Evolutionary conservation across 2,797 vertebrate genomes (phyloP), one percentile per base, ranked within the genome.

Genomic region (Furcifer pardalis): DNA sequence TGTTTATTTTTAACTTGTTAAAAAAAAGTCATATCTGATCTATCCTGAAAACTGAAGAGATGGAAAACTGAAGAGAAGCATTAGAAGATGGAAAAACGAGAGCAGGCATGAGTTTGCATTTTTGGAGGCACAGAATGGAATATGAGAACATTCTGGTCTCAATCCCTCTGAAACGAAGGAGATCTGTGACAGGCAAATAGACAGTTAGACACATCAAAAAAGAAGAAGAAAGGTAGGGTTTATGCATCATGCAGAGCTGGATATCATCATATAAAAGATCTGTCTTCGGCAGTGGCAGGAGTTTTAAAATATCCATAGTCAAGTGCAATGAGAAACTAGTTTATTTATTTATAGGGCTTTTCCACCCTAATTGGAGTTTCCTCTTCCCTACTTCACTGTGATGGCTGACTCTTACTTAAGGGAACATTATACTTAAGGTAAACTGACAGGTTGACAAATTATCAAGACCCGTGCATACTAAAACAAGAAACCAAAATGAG

Each of bases 391-490:
- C 44, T 87, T 86, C 83, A 83, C 89, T 85, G 81, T 73, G 86
- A 93, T 32, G 69, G 82, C 84, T 79, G 85, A 84, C 91, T 92
- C 84, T 79, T 84, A 84, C 91, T 92, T 93, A 91, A 81, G 84
- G 85, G 77, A 84, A 86, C 81, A 72, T 65, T n/a, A 91, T 94
- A 89, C 86, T 69, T 49, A 87, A 85, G 74, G 89, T 90, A 93
- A 93, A 79, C 79, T 86, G 89, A 90, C 86, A 85, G 90, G 88
- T 87, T 90, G 94, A 93, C 87, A 92, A 93, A 93, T 87, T 91
- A 90, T 84, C 82, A 85, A 76, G 77, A 84, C 79, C 76, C 84
- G 65, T 91, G 90, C 88, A 46, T 94, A 87, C 77, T 82, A 90
- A 93, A 85, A 71, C 3, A 32, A 52, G 15, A 52, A 23, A 59